These are phyloP conservation scores for Anabas testudineus DNA, from an alignment of 2,797 vertebrate species.

Conservation along the genomic window DNA sequence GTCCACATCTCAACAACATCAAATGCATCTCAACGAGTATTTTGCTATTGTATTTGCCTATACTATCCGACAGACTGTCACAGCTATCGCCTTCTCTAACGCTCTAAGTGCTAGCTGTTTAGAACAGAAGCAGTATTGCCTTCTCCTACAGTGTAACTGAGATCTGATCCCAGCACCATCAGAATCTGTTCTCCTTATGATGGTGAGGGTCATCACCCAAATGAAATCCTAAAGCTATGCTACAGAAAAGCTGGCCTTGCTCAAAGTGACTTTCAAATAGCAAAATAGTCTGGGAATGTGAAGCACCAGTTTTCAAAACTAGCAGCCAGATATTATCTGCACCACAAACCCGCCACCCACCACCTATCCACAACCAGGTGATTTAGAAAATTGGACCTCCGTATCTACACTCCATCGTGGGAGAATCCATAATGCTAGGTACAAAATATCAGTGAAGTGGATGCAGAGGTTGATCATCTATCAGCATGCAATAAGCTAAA, in stretches of 20 bases:
- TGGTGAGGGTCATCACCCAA: slow-evolving; percentile 45
- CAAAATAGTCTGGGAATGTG: slow-evolving; percentile 71
- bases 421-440: slow-evolving; percentile 58
- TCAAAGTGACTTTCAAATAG: slow-evolving; percentile 67
- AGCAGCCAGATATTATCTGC: slow-evolving; percentile 55
- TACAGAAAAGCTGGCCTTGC: slow-evolving; percentile 76
- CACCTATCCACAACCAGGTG: slow-evolving; percentile 26
- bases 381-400: slow-evolving; percentile 60
- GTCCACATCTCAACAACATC: slow-evolving; percentile 43
- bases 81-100: slow-evolving; percentile 27
- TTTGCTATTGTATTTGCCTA: slow-evolving; percentile 48
- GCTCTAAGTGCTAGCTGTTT: slow-evolving; percentile 52
- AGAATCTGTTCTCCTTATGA: slow-evolving; percentile 27
- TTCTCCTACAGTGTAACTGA: slow-evolving; percentile 26
- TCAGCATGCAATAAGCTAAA: slow-evolving; percentile 81
- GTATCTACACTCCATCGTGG: slow-evolving; percentile 51
- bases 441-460: slow-evolving; percentile 70
- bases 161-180: slow-evolving; percentile 61
- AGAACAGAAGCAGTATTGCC: slow-evolving; percentile 56
- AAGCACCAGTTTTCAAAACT: slow-evolving; percentile 77
- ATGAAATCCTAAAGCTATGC: slow-evolving; percentile 71
- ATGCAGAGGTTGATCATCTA: slow-evolving; percentile 70
- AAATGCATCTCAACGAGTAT: slow-evolving; percentile 52
- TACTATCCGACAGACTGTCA: slow-evolving; percentile 33
- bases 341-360: slow-evolving; percentile 23